Evolutionary conservation across 2,113 vertebrate species (phyloP).

Genomic region (Forbesichthys papilliferus): DNA sequence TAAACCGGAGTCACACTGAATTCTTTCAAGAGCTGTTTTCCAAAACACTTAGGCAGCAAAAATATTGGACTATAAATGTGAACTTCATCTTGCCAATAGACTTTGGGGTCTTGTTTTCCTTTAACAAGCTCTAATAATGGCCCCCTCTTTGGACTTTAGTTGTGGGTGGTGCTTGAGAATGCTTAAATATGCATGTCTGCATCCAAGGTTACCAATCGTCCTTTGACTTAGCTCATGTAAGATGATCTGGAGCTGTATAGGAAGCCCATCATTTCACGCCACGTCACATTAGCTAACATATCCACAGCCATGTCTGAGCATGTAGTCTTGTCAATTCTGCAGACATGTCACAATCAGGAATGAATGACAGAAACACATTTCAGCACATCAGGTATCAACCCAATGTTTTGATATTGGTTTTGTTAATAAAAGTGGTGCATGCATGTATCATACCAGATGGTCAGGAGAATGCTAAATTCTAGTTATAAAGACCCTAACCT

Average conservation of each 20-base stretch:
- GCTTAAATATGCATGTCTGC: slow-evolving; percentile 2
- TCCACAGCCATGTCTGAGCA: slow-evolving; percentile 1
- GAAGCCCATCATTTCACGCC: slow-evolving; percentile 34
- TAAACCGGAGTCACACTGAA: slow-evolving; percentile 45
- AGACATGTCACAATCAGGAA: slow-evolving; percentile 41
- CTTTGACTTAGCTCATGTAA: slow-evolving; percentile 47
- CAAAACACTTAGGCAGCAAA: slow-evolving; percentile 57
- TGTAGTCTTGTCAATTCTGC: slow-evolving; percentile 9
- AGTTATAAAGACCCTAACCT: too few species aligned
- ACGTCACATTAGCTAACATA: slow-evolving; percentile 43
- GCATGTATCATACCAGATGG: too few species aligned
- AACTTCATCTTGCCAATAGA: slow-evolving; percentile 17
- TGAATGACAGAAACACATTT: slow-evolving; percentile 42
- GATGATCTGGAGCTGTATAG: slow-evolving; percentile 25
- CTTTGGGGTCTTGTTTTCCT: slow-evolving; percentile 38
- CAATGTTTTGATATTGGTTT: slow-evolving; percentile 1
- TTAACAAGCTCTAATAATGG: slow-evolving; percentile 38
- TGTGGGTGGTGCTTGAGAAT: slow-evolving; percentile 16
- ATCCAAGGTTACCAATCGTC: slow-evolving; percentile 44
- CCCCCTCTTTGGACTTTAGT: slow-evolving; percentile 5
- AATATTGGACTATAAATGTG: slow-evolving; percentile 42
- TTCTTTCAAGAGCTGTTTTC: slow-evolving; percentile 40
- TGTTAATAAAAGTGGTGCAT: too few species aligned
- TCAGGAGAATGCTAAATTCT: too few species aligned
- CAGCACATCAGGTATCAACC: slow-evolving; percentile 39